Percentiles rank a stretch among this genome's conserved stretches.
Conservation (phyloP, 1,140 invertebrate species). For the Camponotus pennsylvanicus region DNA sequence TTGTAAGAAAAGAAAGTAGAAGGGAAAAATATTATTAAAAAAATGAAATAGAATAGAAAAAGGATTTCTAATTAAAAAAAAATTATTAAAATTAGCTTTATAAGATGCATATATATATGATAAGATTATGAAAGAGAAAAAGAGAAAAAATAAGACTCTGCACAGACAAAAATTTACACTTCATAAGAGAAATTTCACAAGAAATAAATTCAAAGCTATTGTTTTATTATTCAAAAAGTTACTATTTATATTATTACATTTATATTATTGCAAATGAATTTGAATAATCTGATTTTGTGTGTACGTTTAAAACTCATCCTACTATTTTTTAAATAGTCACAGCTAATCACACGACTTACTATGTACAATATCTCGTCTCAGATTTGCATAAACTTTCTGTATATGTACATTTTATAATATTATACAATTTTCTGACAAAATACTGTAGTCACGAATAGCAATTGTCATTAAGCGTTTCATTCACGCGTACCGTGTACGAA, state of each 20-base stretch:
- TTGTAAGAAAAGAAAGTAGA: neutral
- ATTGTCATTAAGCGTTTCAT: conserved; percentile 56
- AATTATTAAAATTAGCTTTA: neutral
- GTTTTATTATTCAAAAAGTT: too few species aligned
- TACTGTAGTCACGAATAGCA: conserved; percentile 35
- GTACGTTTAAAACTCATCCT: neutral
- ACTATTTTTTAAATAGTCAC: conserved; percentile 11
- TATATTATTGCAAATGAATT: neutral
- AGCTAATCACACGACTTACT: neutral
- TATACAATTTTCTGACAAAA: conserved; percentile 21
- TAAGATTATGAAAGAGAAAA: neutral
- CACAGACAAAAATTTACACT: neutral
- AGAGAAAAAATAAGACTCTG: neutral
- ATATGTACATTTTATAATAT: neutral
- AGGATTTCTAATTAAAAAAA: neutral
- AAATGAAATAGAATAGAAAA: neutral
- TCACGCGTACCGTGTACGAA: conserved; percentile 20
- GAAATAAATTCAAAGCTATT: neutral
- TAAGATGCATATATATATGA: neutral
- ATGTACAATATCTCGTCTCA: conserved; percentile 5
- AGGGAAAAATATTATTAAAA: neutral
- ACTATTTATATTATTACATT: too few species aligned
- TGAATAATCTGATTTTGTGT: neutral
- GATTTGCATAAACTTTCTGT: neutral
- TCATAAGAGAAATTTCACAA: neutral